Base-by-base conservation (phyloP, 37 sponge, comb jelly and placozoan genomes). In the Spongilla lacustris region DNA sequence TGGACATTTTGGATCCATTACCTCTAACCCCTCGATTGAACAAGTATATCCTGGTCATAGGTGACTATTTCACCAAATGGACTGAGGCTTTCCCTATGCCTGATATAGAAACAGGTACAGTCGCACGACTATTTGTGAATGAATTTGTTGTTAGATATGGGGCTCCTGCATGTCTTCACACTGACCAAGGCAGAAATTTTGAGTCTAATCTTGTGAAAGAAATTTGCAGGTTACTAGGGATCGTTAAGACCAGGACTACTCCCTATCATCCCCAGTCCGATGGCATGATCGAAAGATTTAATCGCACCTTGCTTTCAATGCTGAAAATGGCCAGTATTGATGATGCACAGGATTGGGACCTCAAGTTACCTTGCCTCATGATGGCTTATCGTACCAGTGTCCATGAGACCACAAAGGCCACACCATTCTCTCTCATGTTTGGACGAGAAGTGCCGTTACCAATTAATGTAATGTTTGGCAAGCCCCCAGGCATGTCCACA, bases 1-100 rank as follows among this genome's bases (percentile, higher is more conserved):
- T 81, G 69, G 82, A 81, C 69, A 81, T 81, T 21, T 27, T 81
- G 36, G 82, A 70, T 68, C 71, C 82, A 28, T 41, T 81, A 33
- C 82, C 82, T 36, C 28, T 31, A 3, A 81, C 71, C 8, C 22
- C n/a, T 38, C 8, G 24, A 11, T 21, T 24, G 25, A 78, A 41
- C 28, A 41, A 32, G 76, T 75, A 75, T 33, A 75, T 75, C 71
- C 3, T 30, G 4, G n/a, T n/a, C n/a, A n/a, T n/a, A n/a, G n/a
- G 41, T 38, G 74, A 74, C 31, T 74, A 74, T 35, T 74, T 74
- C 74, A 74, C 74, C 4, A 31, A 35, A 22, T 74, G 31, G 30
- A 35, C 33, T n/a, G 74, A 74, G 31, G 74, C 74, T 22, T 74
- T 34, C 6, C 31, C 74, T 35, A 74, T 74, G 21, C 74, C 74